A percentile compares a stretch with the other conserved stretches of the same genome.
These are phyloP conservation scores for Pardosa pseudoannulata DNA, from an alignment of 2,888 invertebrate species.

Conservation along the genomic window DNA sequence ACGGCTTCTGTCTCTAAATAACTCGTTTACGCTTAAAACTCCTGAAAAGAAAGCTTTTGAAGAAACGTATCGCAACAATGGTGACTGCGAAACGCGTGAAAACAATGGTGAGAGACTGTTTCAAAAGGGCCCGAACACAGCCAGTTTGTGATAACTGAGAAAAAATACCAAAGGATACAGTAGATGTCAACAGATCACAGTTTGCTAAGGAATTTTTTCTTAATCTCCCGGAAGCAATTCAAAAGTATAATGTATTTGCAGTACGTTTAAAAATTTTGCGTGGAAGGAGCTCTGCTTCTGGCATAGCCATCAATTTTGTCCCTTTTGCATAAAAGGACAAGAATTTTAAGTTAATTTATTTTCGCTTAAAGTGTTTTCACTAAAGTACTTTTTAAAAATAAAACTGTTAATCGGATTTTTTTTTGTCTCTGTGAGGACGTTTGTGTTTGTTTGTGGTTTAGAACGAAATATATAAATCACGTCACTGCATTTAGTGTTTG, in stretches of 20 bases:
- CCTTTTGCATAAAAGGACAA: constrained; percentile 4
- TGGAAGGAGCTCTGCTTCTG: constrained; percentile 26
- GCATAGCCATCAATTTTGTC: constrained; percentile 56
- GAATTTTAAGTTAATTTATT: constrained; percentile 7
- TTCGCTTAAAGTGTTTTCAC: not conserved
- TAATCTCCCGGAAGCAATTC: constrained; percentile 16
- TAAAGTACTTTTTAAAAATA: not conserved
- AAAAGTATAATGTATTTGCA: constrained; percentile 6
- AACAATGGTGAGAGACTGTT: constrained; percentile 42
- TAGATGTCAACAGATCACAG: constrained; percentile 8
- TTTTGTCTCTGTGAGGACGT: not conserved
- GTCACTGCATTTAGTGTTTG: not conserved
- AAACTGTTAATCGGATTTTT: not conserved
- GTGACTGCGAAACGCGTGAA: constrained; percentile 12
- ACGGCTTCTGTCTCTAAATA: constrained; percentile 28
- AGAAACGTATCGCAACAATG: not conserved
- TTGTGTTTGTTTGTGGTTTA: not conserved
- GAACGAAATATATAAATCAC: not conserved
- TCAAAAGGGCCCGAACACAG: constrained; percentile 15
- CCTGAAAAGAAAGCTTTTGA: constrained; percentile 10
- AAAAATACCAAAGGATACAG: not conserved
- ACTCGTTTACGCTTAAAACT: constrained; percentile 47
- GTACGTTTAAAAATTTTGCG: not conserved
- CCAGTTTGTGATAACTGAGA: not conserved
- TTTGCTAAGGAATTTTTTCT: constrained; percentile 3